Conservation (phyloP, 2,888 invertebrate genomes). For the Strigamia maritima region DNA sequence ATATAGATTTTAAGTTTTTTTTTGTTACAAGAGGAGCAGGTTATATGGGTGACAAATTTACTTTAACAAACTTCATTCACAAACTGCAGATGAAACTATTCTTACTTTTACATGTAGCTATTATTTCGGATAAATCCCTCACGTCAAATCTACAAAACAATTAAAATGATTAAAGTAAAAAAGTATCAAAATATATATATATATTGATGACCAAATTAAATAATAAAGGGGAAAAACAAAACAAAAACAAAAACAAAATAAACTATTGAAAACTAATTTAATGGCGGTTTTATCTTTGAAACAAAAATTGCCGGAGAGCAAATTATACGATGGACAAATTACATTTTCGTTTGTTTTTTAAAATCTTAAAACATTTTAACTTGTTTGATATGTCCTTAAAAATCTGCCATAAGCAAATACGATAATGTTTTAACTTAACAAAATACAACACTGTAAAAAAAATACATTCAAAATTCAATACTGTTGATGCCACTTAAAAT, state of each 20-base stretch:
- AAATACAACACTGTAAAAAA: neutral
- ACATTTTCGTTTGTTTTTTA: neutral
- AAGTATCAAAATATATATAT: neutral
- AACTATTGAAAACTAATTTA: neutral
- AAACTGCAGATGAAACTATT: slow-evolving; percentile 4
- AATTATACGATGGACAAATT: neutral
- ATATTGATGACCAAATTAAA: neutral
- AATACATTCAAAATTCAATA: neutral
- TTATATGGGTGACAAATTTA: slow-evolving; percentile 4
- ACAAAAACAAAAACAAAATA: neutral
- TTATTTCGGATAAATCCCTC: neutral
- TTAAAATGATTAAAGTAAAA: neutral
- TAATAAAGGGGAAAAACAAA: neutral
- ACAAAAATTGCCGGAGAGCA: neutral
- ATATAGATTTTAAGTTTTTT: too few relatives aligned
- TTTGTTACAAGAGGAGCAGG: slow-evolving; percentile 13
- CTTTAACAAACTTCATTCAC: neutral
- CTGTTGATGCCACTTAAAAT: neutral
- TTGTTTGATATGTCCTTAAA: neutral
- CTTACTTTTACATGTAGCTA: slow-evolving; percentile 4
- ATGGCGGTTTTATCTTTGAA: neutral
- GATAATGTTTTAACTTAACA: neutral
- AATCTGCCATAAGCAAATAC: neutral
- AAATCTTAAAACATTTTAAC: neutral
- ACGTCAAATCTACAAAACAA: neutral